Percentiles rank a stretch among this genome's conserved stretches.
These are phyloP conservation scores for Spilogale gracilis DNA, from an alignment of 2,113 vertebrate genomes.

Conservation along the genomic window DNA sequence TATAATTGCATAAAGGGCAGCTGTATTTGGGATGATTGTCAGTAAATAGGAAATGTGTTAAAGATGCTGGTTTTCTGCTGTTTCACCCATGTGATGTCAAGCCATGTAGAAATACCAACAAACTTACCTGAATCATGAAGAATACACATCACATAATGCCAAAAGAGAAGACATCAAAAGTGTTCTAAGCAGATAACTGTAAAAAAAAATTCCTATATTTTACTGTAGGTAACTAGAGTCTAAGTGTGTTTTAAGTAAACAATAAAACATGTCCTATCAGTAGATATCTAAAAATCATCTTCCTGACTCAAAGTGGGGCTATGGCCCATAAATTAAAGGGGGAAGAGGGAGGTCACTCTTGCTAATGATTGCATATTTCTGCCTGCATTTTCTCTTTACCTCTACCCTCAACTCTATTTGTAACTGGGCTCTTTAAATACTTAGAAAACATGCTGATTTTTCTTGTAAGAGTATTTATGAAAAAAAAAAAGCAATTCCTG, in stretches of 20 bases:
- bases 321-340: background rate
- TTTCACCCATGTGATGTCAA: slow-evolving; percentile 74
- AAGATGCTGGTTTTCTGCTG: slow-evolving; percentile 72
- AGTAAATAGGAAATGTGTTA: slow-evolving; percentile 26
- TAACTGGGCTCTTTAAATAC: slow-evolving; percentile 1
- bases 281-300: background rate
- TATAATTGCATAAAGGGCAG: background rate
- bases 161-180: slow-evolving; percentile 24
- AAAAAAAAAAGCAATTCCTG: background rate
- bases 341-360: background rate
- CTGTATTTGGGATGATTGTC: background rate
- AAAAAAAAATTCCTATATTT: slow-evolving; percentile 59
- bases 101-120: slow-evolving; percentile 37
- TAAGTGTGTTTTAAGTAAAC: background rate
- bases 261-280: background rate
- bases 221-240: background rate
- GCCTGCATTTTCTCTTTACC: background rate
- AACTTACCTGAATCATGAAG: background rate
- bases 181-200: background rate
- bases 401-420: background rate
- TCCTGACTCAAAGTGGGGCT: background rate
- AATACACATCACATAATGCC: background rate
- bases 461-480: slow-evolving; percentile 10
- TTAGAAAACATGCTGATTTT: slow-evolving; percentile 20
- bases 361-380: background rate